Evolutionary conservation across 2,888 invertebrate species (phyloP), one percentile per base, ranked within the genome.

Genomic region (Trilocha varians): DNA sequence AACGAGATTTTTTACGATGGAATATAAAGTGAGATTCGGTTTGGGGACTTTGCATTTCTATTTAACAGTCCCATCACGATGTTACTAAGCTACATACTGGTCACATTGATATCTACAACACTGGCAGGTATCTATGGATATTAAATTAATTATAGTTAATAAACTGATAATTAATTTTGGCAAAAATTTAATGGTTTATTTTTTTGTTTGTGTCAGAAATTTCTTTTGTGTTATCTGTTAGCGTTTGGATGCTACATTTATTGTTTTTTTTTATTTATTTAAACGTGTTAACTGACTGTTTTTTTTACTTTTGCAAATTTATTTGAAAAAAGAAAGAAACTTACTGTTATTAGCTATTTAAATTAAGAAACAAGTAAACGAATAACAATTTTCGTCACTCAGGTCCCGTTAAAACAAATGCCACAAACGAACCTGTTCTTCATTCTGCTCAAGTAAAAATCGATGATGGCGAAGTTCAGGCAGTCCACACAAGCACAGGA

Each of bases 11-110:
- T 64, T 67, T 52, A 59, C 57, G 58, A 58, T 52, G 52, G 65
- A 58, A 76, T 78, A 78, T 75, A 78, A 70, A 62, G 56, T 67
- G 62, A 55, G 63, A 57, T 54, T 50, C 56, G 52, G 56, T 52
- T 51, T 55, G 51, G 52, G 47, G 48, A 52, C 50, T 58, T 36
- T 70, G 69, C 76, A 78, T 75, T 78, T 63, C 50, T 53, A 47
- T 57, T 58, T 51, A 45, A 56, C 46, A 46, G 56, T 56, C 59
- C 58, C 62, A 66, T 56, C 59, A 77, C 71, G 77, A 59, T 61
- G 59, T 53, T 62, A 43, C 48, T 48, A 45, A 34, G 50, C 17
- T 42, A 52, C 41, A 25, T 61, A 43, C 45, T 62, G 41, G 40
- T 54, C 48, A 42, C 58, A 32, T 13, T 61, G 36, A 44, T 53